These are phyloP conservation scores for Panthera leo DNA, from an alignment of 2,113 vertebrate species.

Conservation along the genomic window DNA sequence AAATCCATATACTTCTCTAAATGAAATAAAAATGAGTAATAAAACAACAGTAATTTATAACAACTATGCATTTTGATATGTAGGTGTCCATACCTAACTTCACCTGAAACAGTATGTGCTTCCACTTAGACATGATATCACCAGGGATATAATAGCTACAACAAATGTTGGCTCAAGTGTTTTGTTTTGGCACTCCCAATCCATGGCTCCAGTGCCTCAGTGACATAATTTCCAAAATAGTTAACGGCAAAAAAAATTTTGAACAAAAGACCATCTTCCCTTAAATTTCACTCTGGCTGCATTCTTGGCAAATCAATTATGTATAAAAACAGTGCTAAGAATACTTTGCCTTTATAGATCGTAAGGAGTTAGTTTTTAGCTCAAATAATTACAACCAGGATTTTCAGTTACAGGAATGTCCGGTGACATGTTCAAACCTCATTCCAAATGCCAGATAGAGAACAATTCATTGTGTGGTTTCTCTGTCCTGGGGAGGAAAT, in stretches of 20 bases:
- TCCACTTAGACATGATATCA: no score
- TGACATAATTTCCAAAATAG: not conserved
- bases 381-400: not conserved
- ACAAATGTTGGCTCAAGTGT: not conserved
- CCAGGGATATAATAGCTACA: not conserved
- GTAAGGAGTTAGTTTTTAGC: not conserved
- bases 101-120: accelerated
- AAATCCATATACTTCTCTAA: not conserved
- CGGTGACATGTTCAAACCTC: not conserved
- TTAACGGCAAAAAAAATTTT: not conserved
- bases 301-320: not conserved
- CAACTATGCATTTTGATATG: not conserved
- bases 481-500: not conserved
- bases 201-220: not conserved
- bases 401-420: not conserved
- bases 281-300: not conserved
- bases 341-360: not conserved
- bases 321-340: not conserved
- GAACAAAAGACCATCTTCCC: not conserved
- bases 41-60: not conserved
- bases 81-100: not conserved
- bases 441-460: not conserved
- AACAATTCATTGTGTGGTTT: not conserved
- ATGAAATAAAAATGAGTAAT: not conserved
- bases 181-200: not conserved